Percentiles rank a stretch among this genome's conserved stretches.
Evolutionary conservation across 2,113 vertebrate species (phyloP).

Genomic region (Ictidomys tridecemlineatus): DNA sequence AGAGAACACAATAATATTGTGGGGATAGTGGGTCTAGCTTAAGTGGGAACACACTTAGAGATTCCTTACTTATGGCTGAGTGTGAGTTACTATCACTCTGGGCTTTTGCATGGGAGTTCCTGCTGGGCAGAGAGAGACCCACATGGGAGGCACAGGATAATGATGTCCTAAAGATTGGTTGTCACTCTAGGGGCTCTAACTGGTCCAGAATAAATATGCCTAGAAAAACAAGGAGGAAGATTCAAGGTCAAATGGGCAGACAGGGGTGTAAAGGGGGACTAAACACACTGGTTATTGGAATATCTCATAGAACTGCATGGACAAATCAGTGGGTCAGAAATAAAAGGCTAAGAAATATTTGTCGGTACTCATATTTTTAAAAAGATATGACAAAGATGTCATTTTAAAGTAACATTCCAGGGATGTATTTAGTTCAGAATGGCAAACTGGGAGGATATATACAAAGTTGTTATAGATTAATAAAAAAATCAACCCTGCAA

Average conservation of each 20-base stretch:
- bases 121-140: neutral
- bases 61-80: neutral
- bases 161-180: neutral
- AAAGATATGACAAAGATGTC: neutral
- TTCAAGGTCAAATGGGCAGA: neutral
- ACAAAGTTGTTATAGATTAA: neutral
- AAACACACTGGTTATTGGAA: neutral
- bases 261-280: neutral
- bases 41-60: no score
- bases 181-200: neutral
- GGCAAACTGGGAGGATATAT: neutral
- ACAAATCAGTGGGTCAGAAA: neutral
- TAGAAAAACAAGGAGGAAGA: neutral
- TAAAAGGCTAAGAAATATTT: neutral
- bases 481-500: neutral
- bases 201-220: neutral
- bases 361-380: neutral
- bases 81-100: neutral
- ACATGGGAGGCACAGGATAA: neutral
- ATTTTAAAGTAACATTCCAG: neutral
- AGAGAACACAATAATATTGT: neutral
- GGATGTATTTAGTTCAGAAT: conserved; percentile 1
- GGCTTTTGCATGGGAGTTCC: neutral
- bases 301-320: neutral
- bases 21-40: no score